phyloP scores from a whole-genome alignment of 2,888 invertebrate genomes.

The Rotaria magnacalcarata region DNA sequence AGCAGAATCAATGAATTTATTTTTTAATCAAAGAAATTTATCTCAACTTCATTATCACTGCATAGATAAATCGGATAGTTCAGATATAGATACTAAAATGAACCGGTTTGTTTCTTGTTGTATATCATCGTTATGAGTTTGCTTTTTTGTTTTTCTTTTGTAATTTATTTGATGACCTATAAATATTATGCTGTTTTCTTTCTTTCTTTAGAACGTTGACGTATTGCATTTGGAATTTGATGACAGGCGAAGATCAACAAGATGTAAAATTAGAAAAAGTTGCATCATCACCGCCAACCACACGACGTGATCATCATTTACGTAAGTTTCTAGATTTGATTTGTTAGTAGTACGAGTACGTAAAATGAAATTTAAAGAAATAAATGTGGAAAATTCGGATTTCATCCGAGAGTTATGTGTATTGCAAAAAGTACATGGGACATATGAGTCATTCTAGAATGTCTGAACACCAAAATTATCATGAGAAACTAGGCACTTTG shows the following conservation, averaged over 20 bases:
- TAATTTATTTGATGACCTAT: background rate
- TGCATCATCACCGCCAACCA: constrained; percentile 17
- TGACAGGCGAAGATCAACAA: background rate
- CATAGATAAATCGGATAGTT: background rate
- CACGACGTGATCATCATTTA: constrained; percentile 24
- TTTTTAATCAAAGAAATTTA: background rate
- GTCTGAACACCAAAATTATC: no score
- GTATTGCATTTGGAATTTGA: constrained; percentile 30
- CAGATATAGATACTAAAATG: background rate
- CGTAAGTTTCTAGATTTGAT: background rate
- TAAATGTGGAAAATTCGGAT: no score
- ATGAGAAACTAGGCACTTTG: no score
- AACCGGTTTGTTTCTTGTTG: background rate
- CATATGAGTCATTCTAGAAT: no score
- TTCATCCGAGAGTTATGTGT: no score
- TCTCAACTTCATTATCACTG: background rate
- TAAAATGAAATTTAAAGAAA: no score
- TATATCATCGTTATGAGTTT: background rate
- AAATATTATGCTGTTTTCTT: background rate
- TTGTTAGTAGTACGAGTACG: no score
- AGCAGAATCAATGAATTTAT: no score
- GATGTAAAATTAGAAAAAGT: background rate
- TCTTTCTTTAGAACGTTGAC: constrained; percentile 3
- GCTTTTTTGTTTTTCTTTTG: background rate
- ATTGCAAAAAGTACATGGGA: no score